phyloP scores from a whole-genome alignment of 2,888 invertebrate species.

The Aleiodes alternator region DNA sequence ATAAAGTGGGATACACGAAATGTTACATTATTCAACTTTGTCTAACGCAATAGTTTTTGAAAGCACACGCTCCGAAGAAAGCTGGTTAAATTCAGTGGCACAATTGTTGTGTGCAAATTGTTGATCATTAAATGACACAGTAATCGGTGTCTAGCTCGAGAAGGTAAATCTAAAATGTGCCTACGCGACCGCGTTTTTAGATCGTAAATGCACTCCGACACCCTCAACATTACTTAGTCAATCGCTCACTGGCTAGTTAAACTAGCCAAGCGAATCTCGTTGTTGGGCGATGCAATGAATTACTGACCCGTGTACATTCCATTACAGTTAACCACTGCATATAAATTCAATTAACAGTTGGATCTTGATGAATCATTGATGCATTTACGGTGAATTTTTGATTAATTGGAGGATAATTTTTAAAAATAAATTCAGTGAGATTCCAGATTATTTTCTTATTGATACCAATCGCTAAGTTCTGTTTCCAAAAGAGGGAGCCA shows the following conservation, averaged over 20 bases:
- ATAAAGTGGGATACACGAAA: neutral
- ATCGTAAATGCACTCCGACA: slow-evolving; percentile 36
- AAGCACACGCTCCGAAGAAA: slow-evolving; percentile 29
- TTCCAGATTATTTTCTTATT: too few relatives aligned
- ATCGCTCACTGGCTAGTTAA: slow-evolving; percentile 51
- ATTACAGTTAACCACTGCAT: slow-evolving; percentile 14
- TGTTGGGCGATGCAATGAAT: slow-evolving; percentile 50
- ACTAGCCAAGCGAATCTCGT: slow-evolving; percentile 53
- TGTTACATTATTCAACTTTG: neutral
- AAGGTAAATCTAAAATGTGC: slow-evolving; percentile 26
- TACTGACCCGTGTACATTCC: slow-evolving; percentile 53
- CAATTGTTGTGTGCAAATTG: neutral
- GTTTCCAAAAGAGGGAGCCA: too few relatives aligned
- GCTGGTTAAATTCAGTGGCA: slow-evolving; percentile 24
- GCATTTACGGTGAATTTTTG: too few relatives aligned
- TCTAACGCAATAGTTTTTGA: slow-evolving; percentile 6
- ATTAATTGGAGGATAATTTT: too few relatives aligned
- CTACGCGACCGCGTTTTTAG: slow-evolving; percentile 42
- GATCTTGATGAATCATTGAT: too few relatives aligned
- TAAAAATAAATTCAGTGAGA: too few relatives aligned
- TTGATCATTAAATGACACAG: slow-evolving; percentile 14
- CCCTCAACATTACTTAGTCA: slow-evolving; percentile 31
- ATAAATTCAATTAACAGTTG: neutral
- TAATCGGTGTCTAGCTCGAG: neutral
- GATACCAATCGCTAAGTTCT: too few relatives aligned